Conservation (phyloP, 2,797 vertebrate genomes). For the Acropternis orthonyx region DNA sequence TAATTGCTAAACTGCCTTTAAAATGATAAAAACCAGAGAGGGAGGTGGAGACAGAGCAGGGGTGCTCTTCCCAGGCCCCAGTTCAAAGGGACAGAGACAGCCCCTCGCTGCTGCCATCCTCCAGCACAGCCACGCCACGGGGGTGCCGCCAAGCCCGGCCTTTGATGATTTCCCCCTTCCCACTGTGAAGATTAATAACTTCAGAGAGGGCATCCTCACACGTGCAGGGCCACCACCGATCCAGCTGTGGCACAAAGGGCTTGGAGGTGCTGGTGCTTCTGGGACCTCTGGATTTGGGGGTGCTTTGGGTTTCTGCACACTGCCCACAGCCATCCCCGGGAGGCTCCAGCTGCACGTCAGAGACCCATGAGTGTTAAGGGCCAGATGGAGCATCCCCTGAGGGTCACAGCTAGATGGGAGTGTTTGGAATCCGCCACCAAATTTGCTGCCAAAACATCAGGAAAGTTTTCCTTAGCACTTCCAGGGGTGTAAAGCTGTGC, state of each 20-base stretch:
- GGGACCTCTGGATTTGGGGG: background rate
- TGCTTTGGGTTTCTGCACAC: background rate
- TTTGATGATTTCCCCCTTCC: slow-evolving; percentile 69
- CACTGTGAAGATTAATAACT: slow-evolving; percentile 70
- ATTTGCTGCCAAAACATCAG: background rate
- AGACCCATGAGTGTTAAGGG: background rate
- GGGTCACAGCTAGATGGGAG: background rate
- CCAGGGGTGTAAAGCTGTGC: background rate
- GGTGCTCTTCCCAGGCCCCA: background rate
- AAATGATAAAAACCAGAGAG: background rate
- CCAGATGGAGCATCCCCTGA: background rate
- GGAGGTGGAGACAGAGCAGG: background rate
- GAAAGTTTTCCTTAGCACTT: background rate
- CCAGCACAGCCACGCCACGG: background rate
- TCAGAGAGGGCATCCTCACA: slow-evolving; percentile 64
- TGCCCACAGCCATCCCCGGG: background rate
- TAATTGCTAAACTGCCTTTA: slow-evolving; percentile 52
- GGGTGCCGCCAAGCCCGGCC: slow-evolving; percentile 41
- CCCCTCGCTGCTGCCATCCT: slow-evolving; percentile 3
- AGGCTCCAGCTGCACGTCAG: fast-evolving
- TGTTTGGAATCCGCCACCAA: background rate
- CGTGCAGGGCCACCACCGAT: background rate
- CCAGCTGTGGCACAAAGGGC: background rate
- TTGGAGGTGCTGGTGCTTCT: fast-evolving
- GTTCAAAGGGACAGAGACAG: slow-evolving; percentile 53